These are phyloP conservation scores for Parnassius smintheus DNA, from an alignment of 2,888 invertebrate species.

Conservation along the genomic window DNA sequence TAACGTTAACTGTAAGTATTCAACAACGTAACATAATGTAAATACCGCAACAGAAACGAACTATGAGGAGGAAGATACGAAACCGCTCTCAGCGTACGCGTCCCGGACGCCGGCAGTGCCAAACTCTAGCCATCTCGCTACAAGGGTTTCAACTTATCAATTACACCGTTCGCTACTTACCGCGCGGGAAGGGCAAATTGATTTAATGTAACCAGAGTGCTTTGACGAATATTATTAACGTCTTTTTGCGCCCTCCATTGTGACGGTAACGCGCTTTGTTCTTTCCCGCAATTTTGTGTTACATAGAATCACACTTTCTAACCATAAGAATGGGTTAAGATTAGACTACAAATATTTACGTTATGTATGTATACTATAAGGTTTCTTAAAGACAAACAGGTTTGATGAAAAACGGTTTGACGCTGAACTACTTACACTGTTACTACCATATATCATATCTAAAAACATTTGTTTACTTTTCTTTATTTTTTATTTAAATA, in stretches of 20 bases:
- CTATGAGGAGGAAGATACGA: conserved; percentile 27
- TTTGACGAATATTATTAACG: conserved; percentile 82
- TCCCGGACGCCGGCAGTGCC: conserved; percentile 52
- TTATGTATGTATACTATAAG: too few relatives aligned
- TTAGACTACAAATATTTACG: too few relatives aligned
- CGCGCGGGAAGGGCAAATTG: conserved; percentile 81
- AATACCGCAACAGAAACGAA: conserved; percentile 21
- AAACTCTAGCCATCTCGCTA: conserved; percentile 74
- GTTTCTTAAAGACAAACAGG: too few relatives aligned
- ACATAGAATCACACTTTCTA: conserved; percentile 69
- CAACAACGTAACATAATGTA: conserved; percentile 25
- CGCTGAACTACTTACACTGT: too few relatives aligned
- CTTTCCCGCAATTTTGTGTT: conserved; percentile 70
- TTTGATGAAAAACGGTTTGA: too few relatives aligned
- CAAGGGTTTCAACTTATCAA: conserved; percentile 82
- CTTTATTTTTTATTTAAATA: too few relatives aligned
- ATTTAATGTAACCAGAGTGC: conserved; percentile 82
- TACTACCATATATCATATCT: too few relatives aligned
- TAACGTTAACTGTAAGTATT: conserved; percentile 5
- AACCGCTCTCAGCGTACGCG: conserved; percentile 22
- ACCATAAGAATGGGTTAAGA: conserved; percentile 38
- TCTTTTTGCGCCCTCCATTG: conserved; percentile 76
- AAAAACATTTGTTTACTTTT: too few relatives aligned
- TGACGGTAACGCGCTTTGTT: conserved; percentile 74
- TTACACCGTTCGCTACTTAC: conserved; percentile 81